Evolutionary conservation across 2,113 vertebrate species (phyloP), one percentile per base, ranked within the genome.

Genomic region (Rhombomys opimus): DNA sequence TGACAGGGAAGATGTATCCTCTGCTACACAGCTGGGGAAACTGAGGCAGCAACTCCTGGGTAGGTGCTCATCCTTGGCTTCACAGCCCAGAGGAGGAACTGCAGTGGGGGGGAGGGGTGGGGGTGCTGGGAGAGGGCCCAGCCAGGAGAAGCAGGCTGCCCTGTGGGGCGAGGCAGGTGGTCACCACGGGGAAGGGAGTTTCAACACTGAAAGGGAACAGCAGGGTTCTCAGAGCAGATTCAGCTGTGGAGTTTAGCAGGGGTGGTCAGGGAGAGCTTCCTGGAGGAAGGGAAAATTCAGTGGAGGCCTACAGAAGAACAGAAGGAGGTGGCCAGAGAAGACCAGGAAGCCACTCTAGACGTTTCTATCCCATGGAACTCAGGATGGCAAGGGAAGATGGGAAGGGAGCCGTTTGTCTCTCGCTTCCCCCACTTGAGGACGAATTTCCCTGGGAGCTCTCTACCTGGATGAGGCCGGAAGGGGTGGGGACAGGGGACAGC

Each of bases 61-160:
- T 11, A 57, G 32, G 1, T 9, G 22, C n/a, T 61, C 0, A 0
- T 46, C 54, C 61, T 82, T 30, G 54, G 61, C 41, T 75, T 73
- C 76, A n/a, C 11, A 89, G 52, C 57, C 2, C 0, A 25, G 72
- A 90, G 7, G 4, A 50, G 22, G 75, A 15, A 10, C 7, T 22
- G 17, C 35, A 70, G 46, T 52, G 46, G 41, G 41, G 41, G 41
- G 41, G 41, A n/a, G n/a, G n/a, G n/a, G n/a, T n/a, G 41, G 81
- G 41, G 5, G 6, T 22, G 4, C 0, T 1, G 0, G 52, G 41
- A 63, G 15, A 6, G 15, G 4, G 7, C 17, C 25, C 0, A 0
- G 75, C 20, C 1, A 15, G 41, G 15, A 70, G 91, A 38, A 67
- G 52, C 57, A 8, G 84, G 41, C n/a, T 30, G n/a, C 8, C 1